Conservation (phyloP, 2,888 invertebrate species). For the Yponomeuta plumbellus region DNA sequence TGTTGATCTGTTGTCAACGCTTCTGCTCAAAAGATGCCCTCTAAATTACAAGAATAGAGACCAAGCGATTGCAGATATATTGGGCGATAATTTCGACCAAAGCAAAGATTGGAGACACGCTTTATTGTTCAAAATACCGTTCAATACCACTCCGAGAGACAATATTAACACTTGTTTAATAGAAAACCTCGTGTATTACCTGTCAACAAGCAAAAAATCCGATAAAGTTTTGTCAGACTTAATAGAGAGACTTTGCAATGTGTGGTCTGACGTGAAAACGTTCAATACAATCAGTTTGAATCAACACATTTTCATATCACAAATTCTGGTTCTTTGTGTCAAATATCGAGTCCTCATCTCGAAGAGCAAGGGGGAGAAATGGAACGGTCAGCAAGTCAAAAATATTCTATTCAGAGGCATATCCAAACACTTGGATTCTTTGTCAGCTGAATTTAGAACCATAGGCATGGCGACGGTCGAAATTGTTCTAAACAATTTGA, state of each 20-base stretch:
- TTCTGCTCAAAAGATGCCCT: slow-evolving; percentile 72
- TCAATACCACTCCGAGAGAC: slow-evolving; percentile 72
- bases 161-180: slow-evolving; percentile 72
- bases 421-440: slow-evolving; percentile 81
- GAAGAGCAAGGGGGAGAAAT: slow-evolving; percentile 37
- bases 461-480: slow-evolving; percentile 87
- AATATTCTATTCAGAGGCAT: slow-evolving; percentile 79
- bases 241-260: slow-evolving; percentile 72
- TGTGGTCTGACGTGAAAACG: slow-evolving; percentile 82
- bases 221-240: slow-evolving; percentile 51
- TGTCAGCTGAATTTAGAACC: slow-evolving; percentile 76
- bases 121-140: slow-evolving; percentile 60
- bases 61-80: slow-evolving; percentile 60
- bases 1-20: slow-evolving; percentile 74
- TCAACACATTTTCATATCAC: slow-evolving; percentile 83
- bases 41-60: slow-evolving; percentile 53
- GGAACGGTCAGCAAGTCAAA: slow-evolving; percentile 56
- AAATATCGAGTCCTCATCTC: slow-evolving; percentile 62
- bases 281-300: slow-evolving; percentile 78
- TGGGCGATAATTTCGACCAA: slow-evolving; percentile 68
- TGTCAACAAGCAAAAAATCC: slow-evolving; percentile 58
- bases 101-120: slow-evolving; percentile 81
- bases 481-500: slow-evolving; percentile 72
- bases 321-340: slow-evolving; percentile 77
- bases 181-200: slow-evolving; percentile 78